A percentile compares a stretch with the other conserved stretches of the same genome.
Conservation (phyloP, 2,888 invertebrate species). For the Erpobdella octoculata region DNA sequence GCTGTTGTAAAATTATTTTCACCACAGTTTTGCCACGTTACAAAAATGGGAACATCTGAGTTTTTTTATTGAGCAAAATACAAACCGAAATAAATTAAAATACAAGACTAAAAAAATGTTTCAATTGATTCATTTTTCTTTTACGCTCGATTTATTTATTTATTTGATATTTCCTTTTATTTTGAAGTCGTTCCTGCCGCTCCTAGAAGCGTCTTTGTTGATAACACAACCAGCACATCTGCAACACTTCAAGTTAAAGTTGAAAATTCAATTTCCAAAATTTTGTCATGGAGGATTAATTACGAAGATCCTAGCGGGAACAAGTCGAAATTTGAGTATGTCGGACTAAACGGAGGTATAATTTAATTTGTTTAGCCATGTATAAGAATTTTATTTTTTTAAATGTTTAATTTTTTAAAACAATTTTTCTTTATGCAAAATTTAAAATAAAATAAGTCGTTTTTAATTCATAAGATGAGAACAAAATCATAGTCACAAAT, state of each 20-base stretch:
- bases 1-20: too few species aligned
- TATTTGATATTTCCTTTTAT: not conserved
- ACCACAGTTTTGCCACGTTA: too few species aligned
- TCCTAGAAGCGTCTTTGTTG: conserved; percentile 33
- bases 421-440: not conserved
- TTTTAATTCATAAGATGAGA: not conserved
- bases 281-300: not conserved
- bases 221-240: conserved; percentile 26
- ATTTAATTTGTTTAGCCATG: not conserved
- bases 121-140: too few species aligned
- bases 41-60: too few species aligned
- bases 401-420: not conserved
- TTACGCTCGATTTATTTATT: too few species aligned
- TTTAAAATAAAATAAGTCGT: too few species aligned
- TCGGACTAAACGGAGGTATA: not conserved
- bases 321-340: not conserved
- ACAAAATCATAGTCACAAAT: conserved; percentile 18
- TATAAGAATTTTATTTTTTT: not conserved
- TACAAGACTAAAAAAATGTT: too few species aligned
- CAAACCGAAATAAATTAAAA: too few species aligned
- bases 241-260: conserved; percentile 22
- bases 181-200: conserved; percentile 30
- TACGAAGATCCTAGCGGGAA: not conserved
- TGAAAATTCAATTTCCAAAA: not conserved
- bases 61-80: too few species aligned